phyloP scores from a whole-genome alignment of 2,888 invertebrate genomes.

The Drosophila formosana region DNA sequence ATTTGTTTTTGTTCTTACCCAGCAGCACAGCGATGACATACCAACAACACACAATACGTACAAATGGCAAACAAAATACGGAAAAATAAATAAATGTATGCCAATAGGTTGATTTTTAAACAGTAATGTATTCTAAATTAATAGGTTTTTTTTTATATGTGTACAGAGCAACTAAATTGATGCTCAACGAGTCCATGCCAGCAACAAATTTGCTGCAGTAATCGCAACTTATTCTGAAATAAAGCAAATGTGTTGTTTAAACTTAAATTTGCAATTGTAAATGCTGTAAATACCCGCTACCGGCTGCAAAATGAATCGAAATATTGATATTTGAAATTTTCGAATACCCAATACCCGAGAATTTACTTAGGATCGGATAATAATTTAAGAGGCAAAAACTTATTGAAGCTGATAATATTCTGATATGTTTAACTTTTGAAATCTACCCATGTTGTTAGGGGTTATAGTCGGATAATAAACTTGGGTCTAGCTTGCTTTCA shows the following conservation, averaged over 20 bases:
- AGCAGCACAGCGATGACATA: not conserved
- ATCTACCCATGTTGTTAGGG: too few species aligned
- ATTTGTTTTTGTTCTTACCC: conserved; percentile 46
- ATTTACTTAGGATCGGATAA: too few species aligned
- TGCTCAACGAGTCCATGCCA: not conserved
- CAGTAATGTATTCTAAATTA: not conserved
- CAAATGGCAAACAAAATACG: not conserved
- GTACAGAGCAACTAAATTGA: not conserved
- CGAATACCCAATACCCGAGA: too few species aligned
- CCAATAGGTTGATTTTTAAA: not conserved
- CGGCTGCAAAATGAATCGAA: too few species aligned
- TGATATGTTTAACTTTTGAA: too few species aligned
- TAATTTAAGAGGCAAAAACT: not conserved
- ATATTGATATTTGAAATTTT: too few species aligned
- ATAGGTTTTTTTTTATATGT: not conserved
- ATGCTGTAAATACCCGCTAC: too few species aligned
- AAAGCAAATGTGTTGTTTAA: conserved; percentile 10
- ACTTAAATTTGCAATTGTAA: not conserved
- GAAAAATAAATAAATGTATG: not conserved
- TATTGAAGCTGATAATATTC: too few species aligned
- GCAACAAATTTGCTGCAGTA: not conserved
- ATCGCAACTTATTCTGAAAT: not conserved
- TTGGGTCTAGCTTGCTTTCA: not conserved
- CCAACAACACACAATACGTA: not conserved
- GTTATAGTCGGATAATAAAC: too few species aligned